A percentile compares a stretch with the other conserved stretches of the same genome.
Conservation (phyloP, 2,113 vertebrate species). For the Pica pica region DNA sequence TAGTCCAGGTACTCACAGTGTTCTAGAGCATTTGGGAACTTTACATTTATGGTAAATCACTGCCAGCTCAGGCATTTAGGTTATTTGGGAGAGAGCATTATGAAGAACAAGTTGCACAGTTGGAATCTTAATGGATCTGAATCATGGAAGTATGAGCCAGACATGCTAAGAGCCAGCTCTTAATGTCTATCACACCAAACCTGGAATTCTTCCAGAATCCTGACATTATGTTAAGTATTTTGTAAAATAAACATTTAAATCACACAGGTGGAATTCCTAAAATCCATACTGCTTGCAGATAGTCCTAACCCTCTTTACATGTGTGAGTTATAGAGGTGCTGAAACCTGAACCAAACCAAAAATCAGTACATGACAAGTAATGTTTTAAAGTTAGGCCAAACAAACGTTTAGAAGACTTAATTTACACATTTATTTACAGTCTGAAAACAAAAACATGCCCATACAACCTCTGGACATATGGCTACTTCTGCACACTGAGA, state of each 20-base stretch:
- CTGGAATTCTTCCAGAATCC: not conserved
- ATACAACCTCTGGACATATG: not conserved
- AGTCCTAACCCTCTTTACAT: not conserved
- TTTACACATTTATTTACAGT: slow-evolving; percentile 29
- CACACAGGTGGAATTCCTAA: not conserved
- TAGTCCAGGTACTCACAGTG: accelerated
- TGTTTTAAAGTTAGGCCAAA: not conserved
- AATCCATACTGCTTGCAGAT: not conserved
- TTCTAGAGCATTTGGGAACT: not conserved
- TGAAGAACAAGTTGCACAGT: not conserved
- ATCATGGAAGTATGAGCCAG: not conserved
- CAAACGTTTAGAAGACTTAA: not conserved
- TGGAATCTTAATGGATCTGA: not conserved
- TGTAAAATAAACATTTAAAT: not conserved
- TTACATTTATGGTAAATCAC: not conserved
- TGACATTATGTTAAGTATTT: not conserved
- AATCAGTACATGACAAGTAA: not conserved
- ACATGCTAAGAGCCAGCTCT: accelerated
- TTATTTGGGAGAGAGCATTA: not conserved
- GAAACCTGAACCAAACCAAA: not conserved
- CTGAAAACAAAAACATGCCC: not conserved
- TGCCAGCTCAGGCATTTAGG: not conserved
- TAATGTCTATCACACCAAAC: not conserved
- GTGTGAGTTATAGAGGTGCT: accelerated
- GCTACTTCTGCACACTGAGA: not conserved